These are phyloP conservation scores for Catajapyx aquilonaris DNA, from an alignment of 1,140 invertebrate species.

Conservation along the genomic window DNA sequence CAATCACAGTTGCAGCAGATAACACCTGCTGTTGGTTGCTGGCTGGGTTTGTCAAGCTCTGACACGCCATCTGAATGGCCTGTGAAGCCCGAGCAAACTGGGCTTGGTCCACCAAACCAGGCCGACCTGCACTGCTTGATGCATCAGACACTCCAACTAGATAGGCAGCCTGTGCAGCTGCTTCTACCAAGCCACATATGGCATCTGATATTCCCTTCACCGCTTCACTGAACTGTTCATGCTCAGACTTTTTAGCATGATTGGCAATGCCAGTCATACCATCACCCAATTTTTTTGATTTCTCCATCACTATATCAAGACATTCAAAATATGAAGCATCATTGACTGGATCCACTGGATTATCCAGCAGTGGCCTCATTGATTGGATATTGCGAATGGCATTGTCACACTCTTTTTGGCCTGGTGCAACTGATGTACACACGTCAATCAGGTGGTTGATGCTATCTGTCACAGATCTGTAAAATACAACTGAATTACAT, in stretches of 20 bases:
- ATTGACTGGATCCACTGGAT: constrained; percentile 70
- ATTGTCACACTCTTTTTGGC: constrained; percentile 91
- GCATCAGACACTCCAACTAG: constrained; percentile 81
- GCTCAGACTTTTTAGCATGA: constrained; percentile 68
- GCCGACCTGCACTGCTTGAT: constrained; percentile 66
- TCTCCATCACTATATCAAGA: constrained; percentile 80
- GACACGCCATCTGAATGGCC: constrained; percentile 73
- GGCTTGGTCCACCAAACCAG: constrained; percentile 78
- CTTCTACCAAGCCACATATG: constrained; percentile 83
- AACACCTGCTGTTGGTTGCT: constrained; percentile 63
- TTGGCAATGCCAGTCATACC: constrained; percentile 87
- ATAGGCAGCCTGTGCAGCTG: constrained; percentile 82
- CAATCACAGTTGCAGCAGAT: constrained; percentile 77
- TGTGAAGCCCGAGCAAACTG: constrained; percentile 70
- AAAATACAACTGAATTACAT: constrained; percentile 5
- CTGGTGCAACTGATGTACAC: constrained; percentile 58
- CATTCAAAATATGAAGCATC: constrained; percentile 85
- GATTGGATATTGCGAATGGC: constrained; percentile 83
- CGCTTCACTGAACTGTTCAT: constrained; percentile 67
- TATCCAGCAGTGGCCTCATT: constrained; percentile 57
- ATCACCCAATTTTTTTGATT: constrained; percentile 69
- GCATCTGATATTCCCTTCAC: constrained; percentile 65
- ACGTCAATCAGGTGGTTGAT: constrained; percentile 75
- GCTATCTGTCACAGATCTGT: constrained; percentile 62
- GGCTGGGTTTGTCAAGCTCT: constrained; percentile 47